Base-by-base conservation (phyloP, 2,888 invertebrate genomes). In the Flexamia atlantica region DNA sequence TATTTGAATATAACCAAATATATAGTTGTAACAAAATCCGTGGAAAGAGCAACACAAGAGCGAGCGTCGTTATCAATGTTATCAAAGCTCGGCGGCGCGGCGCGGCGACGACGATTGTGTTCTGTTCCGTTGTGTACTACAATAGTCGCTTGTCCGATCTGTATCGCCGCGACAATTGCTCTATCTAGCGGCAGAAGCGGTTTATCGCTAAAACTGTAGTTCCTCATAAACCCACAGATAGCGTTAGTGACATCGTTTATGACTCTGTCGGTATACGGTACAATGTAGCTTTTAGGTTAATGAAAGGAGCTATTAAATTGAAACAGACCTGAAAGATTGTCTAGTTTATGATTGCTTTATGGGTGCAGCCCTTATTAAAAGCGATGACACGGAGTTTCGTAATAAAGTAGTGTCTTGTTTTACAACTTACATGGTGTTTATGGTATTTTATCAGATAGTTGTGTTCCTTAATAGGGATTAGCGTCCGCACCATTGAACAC, bases 151-250 rank as follows among this genome's bases (percentile, higher is more conserved):
- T 36, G 72, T 36, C 23, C 23, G 72, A 72, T 72, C 36, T 2
- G n/a, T 40, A 72, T 72, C 72, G 28, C 30, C 23, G 76, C 30
- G 46, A 46, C 76, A 46, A 76, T 76, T 46, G 28, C 76, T 76
- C 50, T 76, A 76, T 76, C 40, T 72, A 5, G 32, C 36, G 72
- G 40, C 42, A 23, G 20, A 42, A 72, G 5, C 20, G 20, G 14
- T 4, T 72, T 40, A 72, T 32, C 10, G 20, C 42, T 72, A 40
- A n/a, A n/a, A n/a, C n/a, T n/a, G n/a, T n/a, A 72, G 72, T 36
- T 70, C 32, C 7, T 72, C 72, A 72, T 72, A 72, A 72, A 72
- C 72, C 72, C n/a, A 2, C 7, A 68, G 68, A 68, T 68, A 68
- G 68, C 68, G 68, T 32, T 32, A 1, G 14, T 17, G 72, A 12